phyloP scores from a whole-genome alignment of 2,888 invertebrate genomes.

The Sphaerophoria rueppellii region DNA sequence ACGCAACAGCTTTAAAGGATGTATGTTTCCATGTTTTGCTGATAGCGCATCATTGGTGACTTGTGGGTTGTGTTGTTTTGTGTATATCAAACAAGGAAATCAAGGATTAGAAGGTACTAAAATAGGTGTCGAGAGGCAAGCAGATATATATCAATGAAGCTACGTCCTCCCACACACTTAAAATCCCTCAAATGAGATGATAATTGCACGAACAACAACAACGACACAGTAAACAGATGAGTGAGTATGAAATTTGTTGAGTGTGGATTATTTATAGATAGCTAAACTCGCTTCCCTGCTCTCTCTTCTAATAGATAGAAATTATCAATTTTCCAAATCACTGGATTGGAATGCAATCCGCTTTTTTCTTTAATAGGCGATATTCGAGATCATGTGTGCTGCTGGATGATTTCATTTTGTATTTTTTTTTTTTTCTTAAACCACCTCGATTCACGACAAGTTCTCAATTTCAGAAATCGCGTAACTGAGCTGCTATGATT shows the following conservation, averaged over 20 bases:
- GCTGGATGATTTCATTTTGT: not conserved
- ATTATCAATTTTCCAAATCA: slow-evolving; percentile 35
- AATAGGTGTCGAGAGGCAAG: no score
- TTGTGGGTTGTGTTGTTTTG: no score
- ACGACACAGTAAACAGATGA: slow-evolving; percentile 18
- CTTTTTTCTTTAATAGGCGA: not conserved
- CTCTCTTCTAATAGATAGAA: not conserved
- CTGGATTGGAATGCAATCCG: slow-evolving; percentile 16
- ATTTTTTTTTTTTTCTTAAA: not conserved
- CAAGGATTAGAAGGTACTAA: no score
- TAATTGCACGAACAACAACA: slow-evolving; percentile 16
- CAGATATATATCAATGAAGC: not conserved
- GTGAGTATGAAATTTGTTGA: not conserved
- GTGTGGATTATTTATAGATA: not conserved
- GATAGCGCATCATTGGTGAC: no score
- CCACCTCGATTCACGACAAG: not conserved
- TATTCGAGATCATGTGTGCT: not conserved
- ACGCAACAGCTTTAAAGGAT: no score
- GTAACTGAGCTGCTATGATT: slow-evolving; percentile 5
- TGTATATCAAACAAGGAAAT: no score
- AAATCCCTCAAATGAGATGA: slow-evolving; percentile 1
- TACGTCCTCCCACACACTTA: not conserved
- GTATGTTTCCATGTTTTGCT: no score
- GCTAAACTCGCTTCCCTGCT: no score
- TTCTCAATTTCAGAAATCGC: slow-evolving; percentile 19